These are phyloP conservation scores for Daboia siamensis DNA, from an alignment of 2,113 vertebrate genomes.

Conservation along the genomic window DNA sequence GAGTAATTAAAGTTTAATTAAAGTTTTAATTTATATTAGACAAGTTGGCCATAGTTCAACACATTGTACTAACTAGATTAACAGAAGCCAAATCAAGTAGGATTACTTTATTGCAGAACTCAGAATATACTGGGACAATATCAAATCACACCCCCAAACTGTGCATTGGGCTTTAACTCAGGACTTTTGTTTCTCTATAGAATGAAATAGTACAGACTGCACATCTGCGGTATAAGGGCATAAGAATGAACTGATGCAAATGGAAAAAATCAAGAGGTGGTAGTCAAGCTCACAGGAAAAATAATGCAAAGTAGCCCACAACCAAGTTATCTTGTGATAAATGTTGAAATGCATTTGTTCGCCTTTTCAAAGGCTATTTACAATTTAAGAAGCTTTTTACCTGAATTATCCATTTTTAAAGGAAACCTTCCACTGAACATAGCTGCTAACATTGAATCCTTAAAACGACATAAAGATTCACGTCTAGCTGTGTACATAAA, in stretches of 20 bases:
- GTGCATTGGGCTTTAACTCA: neutral
- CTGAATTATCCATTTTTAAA: constrained; percentile 68
- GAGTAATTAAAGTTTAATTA: neutral
- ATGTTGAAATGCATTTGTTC: neutral
- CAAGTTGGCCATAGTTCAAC: neutral
- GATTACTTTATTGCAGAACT: neutral
- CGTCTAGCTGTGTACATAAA: constrained; percentile 62
- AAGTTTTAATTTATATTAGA: neutral
- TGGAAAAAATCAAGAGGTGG: neutral
- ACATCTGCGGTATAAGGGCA: neutral
- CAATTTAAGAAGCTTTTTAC: constrained; percentile 48
- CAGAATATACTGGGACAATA: too few relatives aligned
- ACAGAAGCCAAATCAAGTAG: neutral
- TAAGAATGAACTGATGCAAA: neutral
- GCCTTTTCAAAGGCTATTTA: neutral
- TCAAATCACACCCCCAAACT: neutral
- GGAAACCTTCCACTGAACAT: constrained; percentile 75
- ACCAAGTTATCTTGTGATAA: neutral
- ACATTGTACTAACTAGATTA: neutral
- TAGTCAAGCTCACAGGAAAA: neutral
- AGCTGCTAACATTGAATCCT: constrained; percentile 70
- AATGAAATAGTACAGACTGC: neutral
- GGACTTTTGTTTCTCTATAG: neutral
- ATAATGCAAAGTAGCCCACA: neutral
- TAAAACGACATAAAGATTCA: constrained; percentile 64